Conservation (phyloP, 2,113 vertebrate species). For the Suricata suricatta region DNA sequence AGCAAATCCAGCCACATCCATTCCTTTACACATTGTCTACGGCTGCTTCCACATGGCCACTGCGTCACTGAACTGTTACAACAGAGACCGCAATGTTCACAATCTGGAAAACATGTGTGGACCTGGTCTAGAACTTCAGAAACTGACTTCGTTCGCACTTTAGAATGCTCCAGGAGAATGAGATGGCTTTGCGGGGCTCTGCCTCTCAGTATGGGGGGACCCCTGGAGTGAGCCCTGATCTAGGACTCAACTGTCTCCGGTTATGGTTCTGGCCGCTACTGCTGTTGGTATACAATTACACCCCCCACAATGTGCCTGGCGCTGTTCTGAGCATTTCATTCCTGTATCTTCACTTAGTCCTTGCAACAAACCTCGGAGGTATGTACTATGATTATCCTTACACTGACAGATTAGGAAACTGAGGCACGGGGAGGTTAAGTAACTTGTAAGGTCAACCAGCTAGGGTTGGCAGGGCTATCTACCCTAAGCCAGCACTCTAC, state of each 20-base stretch:
- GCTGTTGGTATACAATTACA: neutral
- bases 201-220: neutral
- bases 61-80: rapidly evolving
- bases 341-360: neutral
- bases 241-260: neutral
- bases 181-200: neutral
- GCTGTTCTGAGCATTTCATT: neutral
- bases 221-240: neutral
- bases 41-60: neutral
- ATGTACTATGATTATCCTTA: neutral
- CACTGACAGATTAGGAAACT: neutral
- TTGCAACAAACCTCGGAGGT: neutral
- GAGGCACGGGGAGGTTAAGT: neutral
- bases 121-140: neutral
- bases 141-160: neutral
- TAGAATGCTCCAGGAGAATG: neutral
- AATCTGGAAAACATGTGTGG: neutral
- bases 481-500: neutral
- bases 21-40: neutral
- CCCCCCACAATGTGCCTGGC: neutral
- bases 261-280: neutral
- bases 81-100: neutral
- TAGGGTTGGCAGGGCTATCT: neutral
- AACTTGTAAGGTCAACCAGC: neutral
- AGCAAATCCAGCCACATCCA: neutral